Conservation (phyloP, 2,797 vertebrate genomes). For the Cyprinella venusta region DNA sequence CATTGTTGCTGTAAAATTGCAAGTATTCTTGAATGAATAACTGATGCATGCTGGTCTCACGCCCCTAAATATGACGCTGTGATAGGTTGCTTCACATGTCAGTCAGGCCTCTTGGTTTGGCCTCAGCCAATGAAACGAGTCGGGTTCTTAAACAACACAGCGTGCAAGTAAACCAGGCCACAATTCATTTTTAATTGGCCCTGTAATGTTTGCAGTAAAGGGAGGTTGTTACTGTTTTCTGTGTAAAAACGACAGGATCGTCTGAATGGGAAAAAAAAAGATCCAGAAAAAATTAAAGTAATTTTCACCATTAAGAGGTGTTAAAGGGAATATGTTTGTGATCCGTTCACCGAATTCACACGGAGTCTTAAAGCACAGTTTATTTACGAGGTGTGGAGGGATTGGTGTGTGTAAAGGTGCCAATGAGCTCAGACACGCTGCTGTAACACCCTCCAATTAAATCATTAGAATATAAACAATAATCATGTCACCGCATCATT, state of each 20-base stretch:
- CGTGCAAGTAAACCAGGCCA: not conserved
- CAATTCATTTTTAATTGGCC: not conserved
- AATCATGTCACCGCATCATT: not conserved
- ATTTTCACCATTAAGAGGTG: conserved; percentile 3
- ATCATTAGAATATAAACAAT: conserved; percentile 9
- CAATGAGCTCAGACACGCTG: conserved; percentile 7
- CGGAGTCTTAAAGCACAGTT: conserved; percentile 12
- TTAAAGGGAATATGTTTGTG: conserved; percentile 14
- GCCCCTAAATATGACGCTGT: not conserved
- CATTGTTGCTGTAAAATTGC: not conserved
- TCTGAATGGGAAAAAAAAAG: not conserved
- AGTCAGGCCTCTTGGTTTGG: not conserved
- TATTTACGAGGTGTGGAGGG: not conserved
- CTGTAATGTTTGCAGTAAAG: not conserved
- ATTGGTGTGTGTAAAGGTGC: not conserved
- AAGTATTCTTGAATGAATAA: not conserved
- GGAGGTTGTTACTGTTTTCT: not conserved
- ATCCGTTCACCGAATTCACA: conserved; percentile 19
- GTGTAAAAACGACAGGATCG: not conserved
- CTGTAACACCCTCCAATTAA: not conserved
- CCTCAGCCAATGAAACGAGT: not conserved
- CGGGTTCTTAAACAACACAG: not conserved
- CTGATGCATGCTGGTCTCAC: not conserved
- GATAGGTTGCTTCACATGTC: not conserved
- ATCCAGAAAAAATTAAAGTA: not conserved